Base-by-base conservation (phyloP, 2,113 vertebrate species). In the Cyanoderma ruficeps region DNA sequence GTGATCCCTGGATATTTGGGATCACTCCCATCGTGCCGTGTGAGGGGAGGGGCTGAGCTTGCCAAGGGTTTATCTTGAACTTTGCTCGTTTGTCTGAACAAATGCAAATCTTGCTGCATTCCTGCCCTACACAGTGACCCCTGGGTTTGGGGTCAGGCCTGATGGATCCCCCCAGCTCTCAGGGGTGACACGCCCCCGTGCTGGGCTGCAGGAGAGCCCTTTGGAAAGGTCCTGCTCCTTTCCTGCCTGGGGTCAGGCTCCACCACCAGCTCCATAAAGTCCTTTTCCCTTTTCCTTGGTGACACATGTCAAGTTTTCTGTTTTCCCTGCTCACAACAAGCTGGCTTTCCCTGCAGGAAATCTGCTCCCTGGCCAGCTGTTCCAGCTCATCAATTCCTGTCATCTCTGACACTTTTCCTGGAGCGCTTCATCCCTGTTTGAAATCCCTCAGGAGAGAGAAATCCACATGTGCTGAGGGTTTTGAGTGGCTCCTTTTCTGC, bases 371-470 rank as follows among this genome's bases (percentile, higher is more conserved):
- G 87, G 41, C 49, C 87, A 79, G 61, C 78, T 79, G 87, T 76
- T 96, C 90, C 92, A 91, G 85, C 69, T 68, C 74, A 72, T 56
- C 68, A 57, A 12, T 24, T 90, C 57, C 88, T 79, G 84, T 84
- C 95, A 87, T 50, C 81, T 18, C 65, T 11, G 74, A 37, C 1
- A 16, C 74, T 56, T 78, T 33, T 53, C 56, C 60, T 50, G 80
- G 83, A 70, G 57, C 0, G 1, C 77, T 75, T 71, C 74, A 76
- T 60, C 49, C 12, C 7, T 2, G 11, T 79, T 71, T 91, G 82
- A 87, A 83, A 87, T 49, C 88, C n/a, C 82, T 61, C 79, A 53
- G 67, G 79, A 86, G 67, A 69, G 25, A 68, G 46, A 82, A 85
- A 90, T 25, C 69, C 35, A 5, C 31, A 37, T 23, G 67, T 79